Evolutionary conservation across 2,113 vertebrate genomes (phyloP), one percentile per base, ranked within the genome.

Genomic region (Eubucco bourcierii): DNA sequence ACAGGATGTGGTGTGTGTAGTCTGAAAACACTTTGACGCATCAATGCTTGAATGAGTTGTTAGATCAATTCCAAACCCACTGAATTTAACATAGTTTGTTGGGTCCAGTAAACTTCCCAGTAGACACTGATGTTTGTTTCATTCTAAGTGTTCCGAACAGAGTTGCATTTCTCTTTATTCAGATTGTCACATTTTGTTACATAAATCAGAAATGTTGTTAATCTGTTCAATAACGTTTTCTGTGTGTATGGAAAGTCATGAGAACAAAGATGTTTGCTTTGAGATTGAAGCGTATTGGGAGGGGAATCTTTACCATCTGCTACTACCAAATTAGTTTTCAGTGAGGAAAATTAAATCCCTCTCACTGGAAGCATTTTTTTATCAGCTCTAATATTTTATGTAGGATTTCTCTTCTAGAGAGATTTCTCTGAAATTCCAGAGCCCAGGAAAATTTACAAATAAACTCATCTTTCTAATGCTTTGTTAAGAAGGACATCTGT

Each of bases 231-330:
- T 88, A 88, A 80, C 28, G 73, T 93, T 93, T 93, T 76, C 60
- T n/a, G 29, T 67, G 61, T 50, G 18, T 74, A 37, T 85, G n/a
- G 90, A 73, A 86, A 74, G 53, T 78, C 37, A 64, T 53, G 68
- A 25, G 65, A 91, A 83, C 41, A 93, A 73, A 93, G 58, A 85
- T 85, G 12, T 85, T 90, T 93, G 53, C 68, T 91, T 77, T 88
- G 72, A 85, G 58, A 84, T 67, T 87, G 91, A 95, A 94, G 72
- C 76, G 72, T 83, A 74, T 12, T 28, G 67, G 76, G 73, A 82
- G 18, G 64, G 47, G 79, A 93, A 88, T 91, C 90, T 95, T 90
- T 67, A 71, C 95, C 95, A 95, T 96, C 93, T 95, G 93, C 68
- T 61, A 78, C 65, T 85, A 64, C 65, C 72, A 93, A 94, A 96